phyloP scores from a whole-genome alignment of 2,888 invertebrate species.

The Sipha maydis region DNA sequence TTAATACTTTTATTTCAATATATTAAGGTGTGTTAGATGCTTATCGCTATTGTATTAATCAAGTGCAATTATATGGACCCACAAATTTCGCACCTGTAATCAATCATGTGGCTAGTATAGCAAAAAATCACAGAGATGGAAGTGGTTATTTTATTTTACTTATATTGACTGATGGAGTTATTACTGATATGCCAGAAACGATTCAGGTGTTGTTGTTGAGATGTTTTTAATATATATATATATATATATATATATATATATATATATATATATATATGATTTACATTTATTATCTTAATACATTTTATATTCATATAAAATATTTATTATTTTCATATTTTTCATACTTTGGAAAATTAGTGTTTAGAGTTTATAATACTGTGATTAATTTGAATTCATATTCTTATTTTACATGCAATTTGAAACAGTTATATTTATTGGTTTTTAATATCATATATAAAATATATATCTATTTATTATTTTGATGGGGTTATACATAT shows the following conservation, averaged over 20 bases:
- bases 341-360: no score
- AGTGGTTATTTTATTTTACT: slow-evolving; percentile 72
- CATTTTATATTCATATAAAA: not conserved
- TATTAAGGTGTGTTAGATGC: slow-evolving; percentile 69
- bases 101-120: slow-evolving; percentile 70
- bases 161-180: slow-evolving; percentile 74
- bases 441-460: no score
- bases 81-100: slow-evolving; percentile 73
- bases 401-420: no score
- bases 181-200: slow-evolving; percentile 72
- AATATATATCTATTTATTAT: no score
- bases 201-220: slow-evolving; percentile 66
- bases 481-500: no score
- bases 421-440: no score
- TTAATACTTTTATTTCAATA: not conserved
- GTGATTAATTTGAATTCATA: no score
- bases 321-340: no score
- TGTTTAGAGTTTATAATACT: no score
- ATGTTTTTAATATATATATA: not conserved
- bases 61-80: slow-evolving; percentile 71
- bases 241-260: no score
- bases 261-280: slow-evolving; percentile 24
- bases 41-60: slow-evolving; percentile 69
- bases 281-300: not conserved
- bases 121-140: slow-evolving; percentile 69